A percentile compares a stretch with the other conserved stretches of the same genome.
phyloP scores from a whole-genome alignment of 1,140 invertebrate species.

The Pentalonia nigronervosa region DNA sequence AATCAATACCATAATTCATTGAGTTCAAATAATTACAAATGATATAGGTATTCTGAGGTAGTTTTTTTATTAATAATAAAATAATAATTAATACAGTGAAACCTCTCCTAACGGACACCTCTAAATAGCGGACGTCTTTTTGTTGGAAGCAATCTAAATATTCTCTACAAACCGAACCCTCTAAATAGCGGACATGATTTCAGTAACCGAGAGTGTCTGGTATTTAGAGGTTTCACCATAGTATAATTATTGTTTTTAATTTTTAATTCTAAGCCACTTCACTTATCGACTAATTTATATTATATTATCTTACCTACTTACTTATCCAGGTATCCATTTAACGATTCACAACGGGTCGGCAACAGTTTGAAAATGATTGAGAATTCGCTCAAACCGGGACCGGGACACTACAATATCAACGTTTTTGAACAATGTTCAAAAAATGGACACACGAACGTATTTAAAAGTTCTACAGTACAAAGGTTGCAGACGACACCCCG shows the following conservation, averaged over 20 bases:
- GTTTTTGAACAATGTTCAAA: fast-evolving
- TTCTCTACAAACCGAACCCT: too few species aligned
- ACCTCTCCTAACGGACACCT: too few species aligned
- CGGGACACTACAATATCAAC: not conserved
- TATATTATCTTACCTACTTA: not conserved
- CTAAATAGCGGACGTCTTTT: too few species aligned
- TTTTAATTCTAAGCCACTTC: not conserved
- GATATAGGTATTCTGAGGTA: not conserved
- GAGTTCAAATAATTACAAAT: not conserved
- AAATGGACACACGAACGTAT: constrained; percentile 41
- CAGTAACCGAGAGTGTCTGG: too few species aligned
- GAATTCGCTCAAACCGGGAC: not conserved
- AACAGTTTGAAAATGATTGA: not conserved
- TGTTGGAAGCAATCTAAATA: too few species aligned
- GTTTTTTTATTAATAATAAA: not conserved
- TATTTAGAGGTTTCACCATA: too few species aligned
- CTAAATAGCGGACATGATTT: too few species aligned
- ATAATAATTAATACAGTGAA: too few species aligned
- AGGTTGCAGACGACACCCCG: not conserved
- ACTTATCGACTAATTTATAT: not conserved
- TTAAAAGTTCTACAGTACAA: not conserved
- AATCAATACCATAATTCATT: not conserved
- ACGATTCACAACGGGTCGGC: not conserved
- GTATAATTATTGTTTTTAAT: too few species aligned
- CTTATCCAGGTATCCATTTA: not conserved